Evolutionary conservation across 2,888 invertebrate species (phyloP), one percentile per base, ranked within the genome.

Genomic region (Lydus trimaculatus): DNA sequence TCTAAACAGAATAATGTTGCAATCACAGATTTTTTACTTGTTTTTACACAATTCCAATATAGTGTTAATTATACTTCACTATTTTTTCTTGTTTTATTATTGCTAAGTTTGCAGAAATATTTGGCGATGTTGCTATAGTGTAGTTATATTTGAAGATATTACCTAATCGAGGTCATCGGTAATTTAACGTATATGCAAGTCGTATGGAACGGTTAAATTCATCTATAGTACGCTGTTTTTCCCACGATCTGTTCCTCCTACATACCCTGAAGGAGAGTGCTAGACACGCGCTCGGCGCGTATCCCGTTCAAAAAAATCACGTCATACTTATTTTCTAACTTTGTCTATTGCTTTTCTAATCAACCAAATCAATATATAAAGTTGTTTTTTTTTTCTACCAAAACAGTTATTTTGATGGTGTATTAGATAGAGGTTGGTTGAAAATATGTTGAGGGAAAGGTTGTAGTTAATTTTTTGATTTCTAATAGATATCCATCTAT

Each of bases 181-280:
- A 72, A 69, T 61, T 31, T 61, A 63, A 56, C 17, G 39, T 48
- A 17, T 15, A 43, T 48, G 11, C 48, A 48, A 63, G 62, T 63
- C 75, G 73, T 73, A 75, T 77, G 72, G 75, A 78, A 77, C 79
- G 76, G 78, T 79, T 75, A 79, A 78, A 75, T 74, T 75, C 76
- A 75, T 77, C 78, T 79, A 77, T 76, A 74, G 74, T 74, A 75
- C 64, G 66, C 74, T n/a, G n/a, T n/a, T n/a, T 76, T 79, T 78
- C 79, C 79, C 79, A 79, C 78, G 78, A 78, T 78, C 76, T 73
- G 76, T 75, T 73, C 78, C 71, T 71, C 83, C 84, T 83, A 83
- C 84, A 79, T 82, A 81, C 82, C 84, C 83, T 78, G 78, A 76
- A 81, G 83, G 83, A 81, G 81, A 82, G 80, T 78, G 81, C 80